phyloP scores from a whole-genome alignment of 1,140 invertebrate genomes.

The Solenopsis fugax region DNA sequence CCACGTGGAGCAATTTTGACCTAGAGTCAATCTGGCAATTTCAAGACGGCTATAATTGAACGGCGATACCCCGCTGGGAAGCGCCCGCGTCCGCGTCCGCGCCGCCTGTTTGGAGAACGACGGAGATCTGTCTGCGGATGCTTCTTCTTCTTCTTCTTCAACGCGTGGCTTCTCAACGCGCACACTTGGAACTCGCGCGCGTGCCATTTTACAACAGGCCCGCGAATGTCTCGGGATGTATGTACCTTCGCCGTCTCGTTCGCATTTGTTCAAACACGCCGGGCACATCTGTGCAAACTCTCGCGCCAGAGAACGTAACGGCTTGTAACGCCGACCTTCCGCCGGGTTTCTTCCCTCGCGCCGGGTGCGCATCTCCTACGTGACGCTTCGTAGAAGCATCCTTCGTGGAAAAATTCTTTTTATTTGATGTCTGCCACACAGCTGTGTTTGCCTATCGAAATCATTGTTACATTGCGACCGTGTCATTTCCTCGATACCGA shows the following conservation, averaged over 20 bases:
- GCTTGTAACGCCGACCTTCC: slow-evolving; percentile 62
- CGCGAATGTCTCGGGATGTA: slow-evolving; percentile 50
- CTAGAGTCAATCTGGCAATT: neutral
- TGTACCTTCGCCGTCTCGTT: slow-evolving; percentile 62
- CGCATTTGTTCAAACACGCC: slow-evolving; percentile 78
- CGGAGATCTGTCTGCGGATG: neutral
- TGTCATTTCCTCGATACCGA: neutral
- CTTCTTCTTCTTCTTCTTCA: neutral
- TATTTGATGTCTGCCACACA: slow-evolving; percentile 27
- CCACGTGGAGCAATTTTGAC: slow-evolving; percentile 15
- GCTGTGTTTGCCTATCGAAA: slow-evolving; percentile 36
- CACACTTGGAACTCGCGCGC: slow-evolving; percentile 7
- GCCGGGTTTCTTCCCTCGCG: slow-evolving; percentile 65
- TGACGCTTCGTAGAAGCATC: slow-evolving; percentile 30
- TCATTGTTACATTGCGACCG: slow-evolving; percentile 17
- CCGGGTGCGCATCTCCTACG: slow-evolving; percentile 53
- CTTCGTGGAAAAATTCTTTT: slow-evolving; percentile 28
- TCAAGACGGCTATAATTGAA: slow-evolving; percentile 37
- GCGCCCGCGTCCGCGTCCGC: too few species aligned
- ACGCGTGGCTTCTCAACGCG: neutral
- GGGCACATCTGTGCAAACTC: slow-evolving; percentile 76
- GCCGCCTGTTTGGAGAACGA: neutral
- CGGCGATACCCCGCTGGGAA: neutral
- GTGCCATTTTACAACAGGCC: neutral
- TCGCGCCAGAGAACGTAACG: slow-evolving; percentile 66